Conservation (phyloP, 2,888 invertebrate genomes). For the Amphipyra tragopoginis region DNA sequence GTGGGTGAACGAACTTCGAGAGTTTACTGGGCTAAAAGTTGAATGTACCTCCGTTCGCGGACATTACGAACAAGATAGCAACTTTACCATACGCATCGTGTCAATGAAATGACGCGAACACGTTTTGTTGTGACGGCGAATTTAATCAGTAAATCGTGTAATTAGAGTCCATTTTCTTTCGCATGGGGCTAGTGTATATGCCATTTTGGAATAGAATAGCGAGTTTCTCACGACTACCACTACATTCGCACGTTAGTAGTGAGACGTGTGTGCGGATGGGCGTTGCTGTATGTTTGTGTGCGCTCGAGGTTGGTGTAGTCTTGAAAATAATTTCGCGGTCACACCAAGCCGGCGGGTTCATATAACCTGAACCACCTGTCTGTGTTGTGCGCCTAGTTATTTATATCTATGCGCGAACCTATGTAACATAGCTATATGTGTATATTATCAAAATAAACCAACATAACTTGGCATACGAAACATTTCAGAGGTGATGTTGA, state of each 20-base stretch:
- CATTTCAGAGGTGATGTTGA: conserved; percentile 31
- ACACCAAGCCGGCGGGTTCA: conserved; percentile 87
- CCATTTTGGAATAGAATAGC: conserved; percentile 71
- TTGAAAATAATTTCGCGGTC: conserved; percentile 90
- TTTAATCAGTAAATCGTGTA: conserved; percentile 54
- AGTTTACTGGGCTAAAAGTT: conserved; percentile 91
- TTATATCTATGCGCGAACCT: conserved; percentile 86
- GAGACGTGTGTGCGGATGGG: conserved; percentile 81
- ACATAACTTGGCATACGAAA: conserved; percentile 45
- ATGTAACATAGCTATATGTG: conserved; percentile 77
- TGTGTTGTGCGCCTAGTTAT: conserved; percentile 88
- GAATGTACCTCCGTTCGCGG: conserved; percentile 90
- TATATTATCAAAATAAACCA: conserved; percentile 57
- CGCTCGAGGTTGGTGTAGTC: conserved; percentile 87
- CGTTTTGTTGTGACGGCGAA: conserved; percentile 64
- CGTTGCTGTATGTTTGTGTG: conserved; percentile 70
- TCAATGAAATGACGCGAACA: conserved; percentile 72
- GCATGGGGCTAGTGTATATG: conserved; percentile 51
- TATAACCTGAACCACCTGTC: conserved; percentile 88
- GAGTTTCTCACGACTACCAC: conserved; percentile 89
- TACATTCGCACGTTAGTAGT: conserved; percentile 81
- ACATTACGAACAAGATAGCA: conserved; percentile 90
- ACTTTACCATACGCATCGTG: conserved; percentile 82
- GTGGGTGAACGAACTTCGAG: conserved; percentile 89
- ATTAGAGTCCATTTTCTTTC: conserved; percentile 72